phyloP scores from a whole-genome alignment of 1,140 invertebrate species.

The Drosophila erecta region DNA sequence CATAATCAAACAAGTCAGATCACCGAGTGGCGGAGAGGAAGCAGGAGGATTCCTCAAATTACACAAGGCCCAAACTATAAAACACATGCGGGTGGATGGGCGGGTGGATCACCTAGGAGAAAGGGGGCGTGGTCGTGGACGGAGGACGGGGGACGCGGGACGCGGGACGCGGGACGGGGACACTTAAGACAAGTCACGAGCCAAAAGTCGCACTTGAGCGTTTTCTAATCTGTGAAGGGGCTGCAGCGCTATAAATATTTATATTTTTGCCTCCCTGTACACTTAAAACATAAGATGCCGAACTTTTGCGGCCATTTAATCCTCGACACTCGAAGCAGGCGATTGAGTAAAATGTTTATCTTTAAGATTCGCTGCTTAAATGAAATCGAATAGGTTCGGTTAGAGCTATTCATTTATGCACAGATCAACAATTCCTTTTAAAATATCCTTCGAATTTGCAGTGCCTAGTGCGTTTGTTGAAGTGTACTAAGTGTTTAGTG shows the following conservation, averaged over 20 bases:
- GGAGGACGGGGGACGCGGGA: not conserved
- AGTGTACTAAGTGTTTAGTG: constrained; percentile 8
- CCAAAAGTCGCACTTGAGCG: constrained; percentile 83
- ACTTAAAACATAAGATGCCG: not conserved
- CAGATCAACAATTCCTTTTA: no score
- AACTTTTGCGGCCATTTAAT: no score
- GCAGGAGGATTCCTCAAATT: constrained; percentile 63
- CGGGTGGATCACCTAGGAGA: not conserved
- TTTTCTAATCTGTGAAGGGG: constrained; percentile 77
- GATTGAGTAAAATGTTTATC: not conserved
- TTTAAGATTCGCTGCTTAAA: no score
- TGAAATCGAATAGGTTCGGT: no score
- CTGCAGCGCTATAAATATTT: constrained; percentile 75
- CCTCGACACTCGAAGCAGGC: not conserved
- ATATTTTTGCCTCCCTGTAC: constrained; percentile 66
- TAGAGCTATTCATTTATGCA: no score
- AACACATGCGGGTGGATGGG: constrained; percentile 60
- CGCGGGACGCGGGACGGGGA: constrained; percentile 18
- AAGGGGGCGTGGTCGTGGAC: constrained; percentile 2
- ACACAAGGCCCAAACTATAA: constrained; percentile 74
- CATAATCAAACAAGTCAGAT: constrained; percentile 76
- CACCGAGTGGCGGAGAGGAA: not conserved
- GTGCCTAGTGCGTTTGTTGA: no score
- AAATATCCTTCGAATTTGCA: no score
- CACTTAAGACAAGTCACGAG: constrained; percentile 83